A percentile compares a stretch with the other conserved stretches of the same genome.
These are phyloP conservation scores for Caenorhabditis sinica DNA, from an alignment of 2,888 invertebrate genomes.

Conservation along the genomic window DNA sequence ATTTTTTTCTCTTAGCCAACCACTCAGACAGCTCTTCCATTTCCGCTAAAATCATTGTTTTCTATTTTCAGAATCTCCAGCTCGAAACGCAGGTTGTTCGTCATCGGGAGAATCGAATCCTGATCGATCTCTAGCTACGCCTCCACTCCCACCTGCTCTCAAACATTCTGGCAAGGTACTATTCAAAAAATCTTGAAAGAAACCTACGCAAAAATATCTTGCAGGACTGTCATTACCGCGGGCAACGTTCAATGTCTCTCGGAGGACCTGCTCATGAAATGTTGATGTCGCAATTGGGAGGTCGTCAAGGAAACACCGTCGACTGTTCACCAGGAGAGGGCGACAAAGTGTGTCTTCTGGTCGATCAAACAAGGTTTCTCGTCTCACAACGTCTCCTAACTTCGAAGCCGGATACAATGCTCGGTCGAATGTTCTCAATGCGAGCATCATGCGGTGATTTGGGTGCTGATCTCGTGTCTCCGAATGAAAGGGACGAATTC, in stretches of 20 bases:
- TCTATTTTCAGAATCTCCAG: conserved; percentile 65
- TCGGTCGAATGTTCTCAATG: conserved; percentile 86
- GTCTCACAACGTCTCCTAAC: conserved; percentile 95
- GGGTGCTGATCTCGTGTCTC: conserved; percentile 89
- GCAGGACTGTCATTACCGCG: conserved; percentile 75
- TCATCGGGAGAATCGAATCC: conserved; percentile 67
- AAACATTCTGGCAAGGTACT: conserved; percentile 67
- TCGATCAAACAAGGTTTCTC: conserved; percentile 95
- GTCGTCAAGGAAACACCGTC: conserved; percentile 66
- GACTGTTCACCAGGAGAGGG: conserved; percentile 74
- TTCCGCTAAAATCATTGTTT: not conserved
- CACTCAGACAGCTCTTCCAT: not conserved
- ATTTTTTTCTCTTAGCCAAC: not conserved
- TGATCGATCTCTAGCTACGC: conserved; percentile 68
- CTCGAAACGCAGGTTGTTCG: conserved; percentile 65
- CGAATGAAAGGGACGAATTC: conserved; percentile 97
- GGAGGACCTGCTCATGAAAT: conserved; percentile 83
- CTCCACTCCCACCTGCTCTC: conserved; percentile 74
- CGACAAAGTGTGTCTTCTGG: conserved; percentile 91
- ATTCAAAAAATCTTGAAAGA: not conserved
- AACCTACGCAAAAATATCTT: not conserved
- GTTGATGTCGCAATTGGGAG: conserved; percentile 77
- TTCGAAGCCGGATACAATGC: conserved; percentile 97
- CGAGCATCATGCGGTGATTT: conserved; percentile 88
- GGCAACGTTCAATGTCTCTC: conserved; percentile 82